Conservation (phyloP, 2,888 invertebrate species). For the Cephus nigrinus region DNA sequence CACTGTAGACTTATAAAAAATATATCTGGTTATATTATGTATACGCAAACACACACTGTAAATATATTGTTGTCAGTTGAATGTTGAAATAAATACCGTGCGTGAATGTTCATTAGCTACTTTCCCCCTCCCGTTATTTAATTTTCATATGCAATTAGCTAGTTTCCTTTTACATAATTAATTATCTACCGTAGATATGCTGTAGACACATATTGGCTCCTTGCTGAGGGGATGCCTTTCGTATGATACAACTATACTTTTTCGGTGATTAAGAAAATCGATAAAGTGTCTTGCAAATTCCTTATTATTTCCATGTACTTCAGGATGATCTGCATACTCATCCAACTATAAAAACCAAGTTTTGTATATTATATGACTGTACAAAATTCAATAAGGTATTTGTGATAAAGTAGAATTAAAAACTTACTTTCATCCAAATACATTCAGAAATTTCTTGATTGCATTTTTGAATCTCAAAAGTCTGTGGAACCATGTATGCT, state of each 20-base stretch:
- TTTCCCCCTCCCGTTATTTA: neutral
- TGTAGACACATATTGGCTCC: slow-evolving; percentile 64
- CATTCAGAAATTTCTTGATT: slow-evolving; percentile 82
- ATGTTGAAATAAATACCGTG: slow-evolving; percentile 62
- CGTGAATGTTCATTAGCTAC: slow-evolving; percentile 30
- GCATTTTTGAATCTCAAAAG: slow-evolving; percentile 75
- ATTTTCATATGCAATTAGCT: neutral
- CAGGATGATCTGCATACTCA: slow-evolving; percentile 77
- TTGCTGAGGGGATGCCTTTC: slow-evolving; percentile 67
- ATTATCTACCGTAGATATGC: slow-evolving; percentile 20
- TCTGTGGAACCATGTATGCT: slow-evolving; percentile 76
- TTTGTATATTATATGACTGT: slow-evolving; percentile 9
- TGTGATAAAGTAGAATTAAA: neutral
- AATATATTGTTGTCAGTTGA: slow-evolving; percentile 61
- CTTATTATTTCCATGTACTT: slow-evolving; percentile 79
- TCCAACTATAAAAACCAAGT: slow-evolving; percentile 61
- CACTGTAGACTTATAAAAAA: slow-evolving; percentile 13
- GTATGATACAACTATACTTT: slow-evolving; percentile 72
- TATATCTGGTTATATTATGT: slow-evolving; percentile 43
- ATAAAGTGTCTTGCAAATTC: slow-evolving; percentile 76
- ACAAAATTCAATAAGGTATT: slow-evolving; percentile 11
- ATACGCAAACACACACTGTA: slow-evolving; percentile 33
- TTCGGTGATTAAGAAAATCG: slow-evolving; percentile 72
- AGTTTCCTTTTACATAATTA: neutral
- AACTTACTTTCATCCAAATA: slow-evolving; percentile 81